These are phyloP conservation scores for Thomomys bottae DNA, from an alignment of 2,113 vertebrate species.

Conservation along the genomic window DNA sequence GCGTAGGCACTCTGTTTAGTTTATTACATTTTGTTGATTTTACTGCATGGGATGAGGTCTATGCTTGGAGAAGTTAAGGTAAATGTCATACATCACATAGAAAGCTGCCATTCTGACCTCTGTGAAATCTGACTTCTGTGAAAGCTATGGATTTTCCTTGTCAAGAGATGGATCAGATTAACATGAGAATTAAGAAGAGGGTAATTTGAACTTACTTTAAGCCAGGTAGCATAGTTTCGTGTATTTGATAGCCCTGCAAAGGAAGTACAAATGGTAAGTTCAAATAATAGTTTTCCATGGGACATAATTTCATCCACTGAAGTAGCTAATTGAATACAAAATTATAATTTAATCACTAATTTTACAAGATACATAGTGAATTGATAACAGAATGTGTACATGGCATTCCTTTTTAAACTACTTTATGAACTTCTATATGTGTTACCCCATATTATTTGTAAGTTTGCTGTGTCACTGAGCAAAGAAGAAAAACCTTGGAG, in stretches of 20 bases:
- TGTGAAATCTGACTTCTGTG: not conserved
- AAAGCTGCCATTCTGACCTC: not conserved
- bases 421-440: not conserved
- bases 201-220: conserved; percentile 60
- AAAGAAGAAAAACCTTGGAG: not conserved
- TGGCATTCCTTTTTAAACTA: not conserved
- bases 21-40: not conserved
- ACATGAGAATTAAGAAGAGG: not conserved
- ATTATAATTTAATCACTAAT: not conserved
- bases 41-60: not conserved
- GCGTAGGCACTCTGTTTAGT: too few relatives aligned
- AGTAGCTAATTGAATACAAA: not conserved
- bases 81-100: not conserved
- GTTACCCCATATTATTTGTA: conserved; percentile 10
- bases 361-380: not conserved
- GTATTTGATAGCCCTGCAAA: not conserved
- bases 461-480: not conserved
- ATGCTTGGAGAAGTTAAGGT: not conserved
- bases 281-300: not conserved
- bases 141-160: not conserved
- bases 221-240: not conserved
- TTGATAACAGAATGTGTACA: not conserved
- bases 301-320: not conserved
- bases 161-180: not conserved
- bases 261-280: conserved; percentile 26